Evolutionary conservation across 2,888 invertebrate species (phyloP).

Genomic region (Hydroisotoma schaefferi): DNA sequence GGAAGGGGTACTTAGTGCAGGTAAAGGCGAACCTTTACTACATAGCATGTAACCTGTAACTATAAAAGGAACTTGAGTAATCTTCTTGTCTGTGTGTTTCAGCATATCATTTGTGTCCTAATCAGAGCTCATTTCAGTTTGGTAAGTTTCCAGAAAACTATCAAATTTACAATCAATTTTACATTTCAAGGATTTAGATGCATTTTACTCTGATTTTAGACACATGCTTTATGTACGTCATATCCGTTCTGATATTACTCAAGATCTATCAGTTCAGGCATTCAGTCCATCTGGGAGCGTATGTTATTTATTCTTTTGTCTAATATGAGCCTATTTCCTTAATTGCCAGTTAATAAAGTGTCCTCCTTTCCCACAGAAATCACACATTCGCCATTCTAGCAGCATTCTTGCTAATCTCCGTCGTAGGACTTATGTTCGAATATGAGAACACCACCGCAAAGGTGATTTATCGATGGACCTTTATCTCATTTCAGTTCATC

Average conservation of each 20-base stretch:
- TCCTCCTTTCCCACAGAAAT: constrained; percentile 22
- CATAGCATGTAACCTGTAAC: not conserved
- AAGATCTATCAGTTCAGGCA: constrained; percentile 57
- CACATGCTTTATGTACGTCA: constrained; percentile 61
- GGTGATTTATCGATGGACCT: constrained; percentile 33
- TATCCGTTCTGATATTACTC: constrained; percentile 57
- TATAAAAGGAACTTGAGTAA: constrained; percentile 1
- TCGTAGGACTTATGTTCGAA: constrained; percentile 43
- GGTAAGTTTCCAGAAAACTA: constrained; percentile 26
- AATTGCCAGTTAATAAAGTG: not conserved
- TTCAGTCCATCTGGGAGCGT: constrained; percentile 42
- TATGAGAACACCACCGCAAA: constrained; percentile 23
- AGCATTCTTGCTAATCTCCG: constrained; percentile 36
- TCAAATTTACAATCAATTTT: constrained; percentile 9
- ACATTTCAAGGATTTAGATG: not conserved
- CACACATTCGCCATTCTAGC: constrained; percentile 42
- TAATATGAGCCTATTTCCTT: not conserved
- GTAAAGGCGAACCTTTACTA: not conserved
- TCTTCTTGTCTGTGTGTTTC: constrained; percentile 18
- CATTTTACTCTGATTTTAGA: constrained; percentile 51
- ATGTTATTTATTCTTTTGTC: constrained; percentile 11
- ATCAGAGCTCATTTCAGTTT: constrained; percentile 44
- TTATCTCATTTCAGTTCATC: constrained; percentile 35
- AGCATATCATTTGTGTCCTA: constrained; percentile 45
- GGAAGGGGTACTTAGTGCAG: constrained; percentile 38